Conservation (phyloP, 2,113 vertebrate genomes). For the Callithrix jacchus region DNA sequence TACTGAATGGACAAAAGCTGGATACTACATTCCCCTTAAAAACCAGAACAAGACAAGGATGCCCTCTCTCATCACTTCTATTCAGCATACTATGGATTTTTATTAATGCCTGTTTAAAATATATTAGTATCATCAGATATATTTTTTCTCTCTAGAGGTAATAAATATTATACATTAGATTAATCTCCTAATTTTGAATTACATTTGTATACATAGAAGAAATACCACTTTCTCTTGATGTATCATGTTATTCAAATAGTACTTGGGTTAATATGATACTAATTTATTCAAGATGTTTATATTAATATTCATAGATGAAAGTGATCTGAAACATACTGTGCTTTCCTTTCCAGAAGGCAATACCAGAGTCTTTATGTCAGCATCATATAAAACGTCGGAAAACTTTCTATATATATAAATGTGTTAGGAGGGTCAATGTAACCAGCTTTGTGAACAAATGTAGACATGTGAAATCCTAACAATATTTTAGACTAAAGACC, state of each 20-base stretch:
- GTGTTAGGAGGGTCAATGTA: neutral
- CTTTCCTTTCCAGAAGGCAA: neutral
- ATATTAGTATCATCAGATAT: neutral
- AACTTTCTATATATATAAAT: neutral
- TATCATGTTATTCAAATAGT: neutral
- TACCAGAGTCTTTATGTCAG: neutral
- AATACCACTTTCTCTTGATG: neutral
- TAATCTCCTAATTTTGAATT: neutral
- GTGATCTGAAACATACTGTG: neutral
- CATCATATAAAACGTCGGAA: neutral
- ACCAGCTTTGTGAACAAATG: neutral
- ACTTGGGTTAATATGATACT: neutral
- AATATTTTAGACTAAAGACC: neutral
- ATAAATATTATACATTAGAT: neutral
- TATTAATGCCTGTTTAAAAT: neutral
- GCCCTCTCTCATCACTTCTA: too few relatives aligned
- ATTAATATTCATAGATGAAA: slow-evolving; percentile 3
- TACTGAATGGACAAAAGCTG: too few relatives aligned
- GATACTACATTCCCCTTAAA: too few relatives aligned
- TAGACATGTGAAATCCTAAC: neutral
- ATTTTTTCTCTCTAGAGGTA: neutral
- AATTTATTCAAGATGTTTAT: neutral
- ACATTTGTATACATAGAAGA: neutral
- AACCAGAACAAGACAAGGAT: too few relatives aligned
- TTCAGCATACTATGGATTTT: neutral